Base-by-base conservation (phyloP, 2,888 invertebrate genomes). In the Calameuta idolon region DNA sequence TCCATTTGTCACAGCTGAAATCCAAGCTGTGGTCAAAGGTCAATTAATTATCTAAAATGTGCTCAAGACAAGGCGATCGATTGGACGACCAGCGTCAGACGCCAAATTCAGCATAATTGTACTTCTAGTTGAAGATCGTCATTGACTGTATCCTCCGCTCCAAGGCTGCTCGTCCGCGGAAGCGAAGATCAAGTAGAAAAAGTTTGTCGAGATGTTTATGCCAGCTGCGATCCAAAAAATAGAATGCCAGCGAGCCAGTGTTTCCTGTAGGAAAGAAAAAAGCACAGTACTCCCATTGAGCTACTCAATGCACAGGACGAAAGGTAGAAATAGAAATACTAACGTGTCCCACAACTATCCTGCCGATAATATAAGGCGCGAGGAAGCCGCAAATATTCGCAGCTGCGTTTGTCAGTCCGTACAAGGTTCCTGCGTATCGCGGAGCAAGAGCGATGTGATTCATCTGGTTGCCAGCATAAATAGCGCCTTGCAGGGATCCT, bases 391-490 rank as follows among this genome's bases (percentile, higher is more conserved):
- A 97, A 76, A 95, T 94, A 88, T 97, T 97, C 34, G 96, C 95
- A 0, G 96, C 95, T 0, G 96, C 96, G 90, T 97, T 97, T 1
- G 96, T 96, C 23, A 97, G 94, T 1, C 97, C 97, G 87, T 97
- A 96, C 94, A 97, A 95, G 0, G 97, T 97, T 71, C 97, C 96
- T 1, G 96, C 97, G 89, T 94, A 97, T 88, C 95, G 94, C 0
- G 97, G 96, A 87, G 96, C 96, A 34, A 97, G 91, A 34, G 96
- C 95, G 71, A 97, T 96, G 90, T 97, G 96, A 91, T 97, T 97
- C 95, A 96, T 96, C 90, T 96, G 96, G 89, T 96, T 96, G 88
- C 94, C 94, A 0, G 96, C 95, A 86, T 96, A 96, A 0, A 95
- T 94, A 1, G 96, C 96, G 30, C 96, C 97, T 1, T 94, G 94